Evolutionary conservation across 23 tunicate species (phyloP), one percentile per base, ranked within the genome.

Genomic region (Trididemnum nubilum): DNA sequence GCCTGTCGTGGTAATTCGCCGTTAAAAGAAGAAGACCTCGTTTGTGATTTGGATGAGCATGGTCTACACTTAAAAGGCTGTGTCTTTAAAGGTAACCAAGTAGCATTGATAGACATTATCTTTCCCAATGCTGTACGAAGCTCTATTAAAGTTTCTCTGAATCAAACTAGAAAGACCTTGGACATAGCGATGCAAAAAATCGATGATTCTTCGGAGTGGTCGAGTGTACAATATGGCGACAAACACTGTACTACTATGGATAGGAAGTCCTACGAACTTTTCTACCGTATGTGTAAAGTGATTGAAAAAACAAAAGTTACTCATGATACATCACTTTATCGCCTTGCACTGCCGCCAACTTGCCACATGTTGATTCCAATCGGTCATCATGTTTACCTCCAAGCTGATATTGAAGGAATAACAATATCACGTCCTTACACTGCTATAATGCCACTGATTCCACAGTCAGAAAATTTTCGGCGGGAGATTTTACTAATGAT

Each of bases 341-440:
- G 81, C 21, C 35, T 92, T 52, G 36, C 38, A 19, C 44, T 86
- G 49, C 92, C 92, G 23, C 64, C 33, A 0, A 50, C 82, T 25
- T 79, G 88, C 7, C 60, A 72, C 33, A 82, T 92, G 85, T 18
- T 35, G 3, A 83, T 83, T 2, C 92, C 97, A 1, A 64, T 73
- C 15, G 97, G 97, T 24, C 57, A 34, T 72, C 97, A 92, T 72
- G 92, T 92, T 0, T 87, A 78, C 35, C 73, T 92, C 3, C 76
- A 92, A 64, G 88, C 85, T 51, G 76, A 35, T 0, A 72, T 92
- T 51, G 92, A 83, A 39, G 88, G 64, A 35, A 81, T 92, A 22
- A 36, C 52, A 2, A 79, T 92, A 0, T 19, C 58, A 15, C 57
- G 88, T 35, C 97, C 97, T 26, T 92, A 92, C 81, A 92, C 97